A percentile compares a stretch with the other conserved stretches of the same genome.
These are phyloP conservation scores for Neolamprologus sp. DNA, from an alignment of 2,113 vertebrate genomes.

Conservation along the genomic window DNA sequence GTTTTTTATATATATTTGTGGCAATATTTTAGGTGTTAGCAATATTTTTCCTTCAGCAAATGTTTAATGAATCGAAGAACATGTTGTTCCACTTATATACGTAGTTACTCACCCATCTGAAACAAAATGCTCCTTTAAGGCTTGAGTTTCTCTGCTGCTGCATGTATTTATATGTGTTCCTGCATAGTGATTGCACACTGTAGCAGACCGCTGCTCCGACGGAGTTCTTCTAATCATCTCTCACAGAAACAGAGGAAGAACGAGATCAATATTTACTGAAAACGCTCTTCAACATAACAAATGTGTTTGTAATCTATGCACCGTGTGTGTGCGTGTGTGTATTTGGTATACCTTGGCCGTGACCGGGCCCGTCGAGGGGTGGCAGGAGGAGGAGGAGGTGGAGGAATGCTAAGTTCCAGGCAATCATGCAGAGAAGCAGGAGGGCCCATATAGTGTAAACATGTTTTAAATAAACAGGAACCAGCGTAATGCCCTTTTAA, in stretches of 20 bases:
- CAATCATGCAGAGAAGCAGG: constrained; percentile 67
- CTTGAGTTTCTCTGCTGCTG: neutral
- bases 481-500: constrained; percentile 79
- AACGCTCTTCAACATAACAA: constrained; percentile 57
- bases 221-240: constrained; percentile 51
- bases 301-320: constrained; percentile 69
- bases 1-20: neutral
- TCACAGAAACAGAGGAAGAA: constrained; percentile 56
- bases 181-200: constrained; percentile 23
- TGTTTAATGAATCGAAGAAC: neutral
- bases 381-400: constrained; percentile 39
- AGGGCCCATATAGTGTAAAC: constrained; percentile 74
- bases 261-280: constrained; percentile 71
- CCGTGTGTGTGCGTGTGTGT: constrained; percentile 2
- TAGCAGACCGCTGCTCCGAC: constrained; percentile 8
- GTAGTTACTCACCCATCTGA: neutral
- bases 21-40: neutral
- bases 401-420: constrained; percentile 63
- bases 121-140: neutral
- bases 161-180: constrained; percentile 1
- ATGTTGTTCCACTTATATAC: neutral
- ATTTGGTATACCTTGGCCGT: constrained; percentile 58
- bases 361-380: constrained; percentile 44
- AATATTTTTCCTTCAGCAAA: neutral
- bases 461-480: constrained; percentile 84